These are phyloP conservation scores for Malurus melanocephalus DNA, from an alignment of 2,113 vertebrate species.

Conservation along the genomic window DNA sequence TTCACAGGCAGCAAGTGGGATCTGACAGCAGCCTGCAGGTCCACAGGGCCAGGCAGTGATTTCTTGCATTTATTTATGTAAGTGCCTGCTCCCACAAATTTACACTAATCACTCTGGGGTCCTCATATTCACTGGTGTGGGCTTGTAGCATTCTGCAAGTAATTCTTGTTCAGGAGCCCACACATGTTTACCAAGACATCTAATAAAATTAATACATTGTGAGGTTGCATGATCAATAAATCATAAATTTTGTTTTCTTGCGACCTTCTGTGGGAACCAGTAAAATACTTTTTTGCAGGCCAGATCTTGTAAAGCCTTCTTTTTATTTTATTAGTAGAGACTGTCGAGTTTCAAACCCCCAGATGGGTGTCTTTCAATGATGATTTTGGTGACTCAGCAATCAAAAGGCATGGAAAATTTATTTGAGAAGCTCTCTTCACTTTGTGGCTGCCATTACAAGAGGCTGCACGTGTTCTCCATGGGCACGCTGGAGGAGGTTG, in stretches of 20 bases:
- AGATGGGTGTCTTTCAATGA: not conserved
- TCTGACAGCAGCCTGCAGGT: not conserved
- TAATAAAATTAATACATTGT: not conserved
- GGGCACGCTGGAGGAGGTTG: not conserved
- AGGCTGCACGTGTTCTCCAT: not conserved
- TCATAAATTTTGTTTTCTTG: not conserved
- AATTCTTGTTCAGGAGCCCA: not conserved
- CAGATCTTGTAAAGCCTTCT: not conserved
- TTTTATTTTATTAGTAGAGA: not conserved
- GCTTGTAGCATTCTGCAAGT: not conserved
- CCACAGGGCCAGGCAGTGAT: not conserved
- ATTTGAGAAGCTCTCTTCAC: not conserved
- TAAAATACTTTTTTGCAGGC: not conserved
- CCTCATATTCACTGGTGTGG: not conserved
- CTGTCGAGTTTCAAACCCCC: not conserved
- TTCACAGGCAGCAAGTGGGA: not conserved
- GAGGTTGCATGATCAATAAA: not conserved
- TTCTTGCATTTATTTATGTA: fast-evolving
- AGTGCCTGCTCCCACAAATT: not conserved
- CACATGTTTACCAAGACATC: not conserved
- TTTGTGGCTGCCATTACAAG: not conserved
- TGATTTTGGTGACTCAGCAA: not conserved
- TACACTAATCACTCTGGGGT: not conserved
- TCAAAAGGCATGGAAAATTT: not conserved
- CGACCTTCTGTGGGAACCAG: not conserved